Evolutionary conservation across 1,140 invertebrate species (phyloP).

Genomic region (Ooceraea biroi): DNA sequence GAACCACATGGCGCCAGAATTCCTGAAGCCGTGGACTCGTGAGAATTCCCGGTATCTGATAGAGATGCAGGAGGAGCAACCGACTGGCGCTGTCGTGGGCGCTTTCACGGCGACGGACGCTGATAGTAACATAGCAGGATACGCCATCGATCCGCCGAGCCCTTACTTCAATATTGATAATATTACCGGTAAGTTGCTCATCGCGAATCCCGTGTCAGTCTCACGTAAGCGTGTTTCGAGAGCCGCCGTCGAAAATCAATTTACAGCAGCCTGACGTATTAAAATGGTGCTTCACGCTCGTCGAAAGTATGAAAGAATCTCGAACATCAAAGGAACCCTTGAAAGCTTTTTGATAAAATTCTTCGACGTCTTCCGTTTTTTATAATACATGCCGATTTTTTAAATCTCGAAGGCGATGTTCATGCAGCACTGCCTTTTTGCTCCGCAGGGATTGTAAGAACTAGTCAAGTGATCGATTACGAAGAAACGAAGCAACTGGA

Average conservation of each 20-base stretch:
- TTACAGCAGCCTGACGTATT: constrained; percentile 9
- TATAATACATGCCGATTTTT: background rate
- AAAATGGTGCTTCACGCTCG: background rate
- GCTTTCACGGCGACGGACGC: constrained; percentile 93
- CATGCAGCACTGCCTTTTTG: constrained; percentile 18
- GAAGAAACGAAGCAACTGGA: constrained; percentile 91
- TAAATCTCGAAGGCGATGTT: background rate
- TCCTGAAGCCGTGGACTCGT: constrained; percentile 91
- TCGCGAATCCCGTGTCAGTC: constrained; percentile 23
- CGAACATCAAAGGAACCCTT: background rate
- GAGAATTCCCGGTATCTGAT: constrained; percentile 89
- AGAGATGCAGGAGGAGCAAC: constrained; percentile 94
- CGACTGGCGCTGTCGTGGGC: constrained; percentile 92
- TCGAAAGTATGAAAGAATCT: background rate
- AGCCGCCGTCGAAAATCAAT: constrained; percentile 39
- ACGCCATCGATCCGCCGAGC: constrained; percentile 90
- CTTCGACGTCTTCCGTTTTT: constrained; percentile 5
- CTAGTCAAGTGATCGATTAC: constrained; percentile 93
- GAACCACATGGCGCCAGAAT: constrained; percentile 89
- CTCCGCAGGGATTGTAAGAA: constrained; percentile 91
- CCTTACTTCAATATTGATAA: constrained; percentile 93
- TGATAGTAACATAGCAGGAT: constrained; percentile 93
- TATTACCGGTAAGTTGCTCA: constrained; percentile 87
- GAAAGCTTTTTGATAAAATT: background rate
- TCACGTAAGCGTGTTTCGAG: constrained; percentile 16